These are phyloP conservation scores for Aphis gossypii DNA, from an alignment of 1,140 invertebrate species.

Conservation along the genomic window DNA sequence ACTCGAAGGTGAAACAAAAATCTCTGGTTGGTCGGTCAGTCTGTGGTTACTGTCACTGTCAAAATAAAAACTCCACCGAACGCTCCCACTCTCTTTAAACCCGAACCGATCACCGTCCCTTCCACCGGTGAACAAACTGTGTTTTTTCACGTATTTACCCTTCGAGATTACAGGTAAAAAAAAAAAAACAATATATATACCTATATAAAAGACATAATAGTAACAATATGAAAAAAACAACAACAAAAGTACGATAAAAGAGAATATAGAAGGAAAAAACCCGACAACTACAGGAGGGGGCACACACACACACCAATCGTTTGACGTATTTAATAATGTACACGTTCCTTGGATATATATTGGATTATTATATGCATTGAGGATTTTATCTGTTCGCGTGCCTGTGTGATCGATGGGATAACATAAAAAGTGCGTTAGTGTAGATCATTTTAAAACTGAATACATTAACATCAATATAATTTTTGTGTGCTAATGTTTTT, in stretches of 20 bases:
- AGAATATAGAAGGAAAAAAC: conserved; percentile 9
- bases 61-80: conserved; percentile 58
- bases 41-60: conserved; percentile 57
- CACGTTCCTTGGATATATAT: conserved; percentile 36
- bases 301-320: conserved; percentile 49
- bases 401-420: conserved; percentile 27
- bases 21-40: conserved; percentile 58
- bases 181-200: background rate
- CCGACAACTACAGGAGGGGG: background rate
- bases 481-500: background rate
- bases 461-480: background rate
- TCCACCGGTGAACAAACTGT: conserved; percentile 35
- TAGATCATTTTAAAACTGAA: conserved; percentile 31
- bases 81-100: conserved; percentile 54
- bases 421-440: background rate
- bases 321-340: conserved; percentile 33
- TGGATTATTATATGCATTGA: conserved; percentile 14
- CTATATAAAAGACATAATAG: conserved; percentile 11
- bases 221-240: background rate
- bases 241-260: background rate
- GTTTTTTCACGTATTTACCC: conserved; percentile 51
- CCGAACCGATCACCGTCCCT: conserved; percentile 53
- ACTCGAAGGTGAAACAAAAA: conserved; percentile 57
- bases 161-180: conserved; percentile 47
- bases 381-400: conserved; percentile 41